Conservation (phyloP, 2,888 invertebrate species). For the Acanthopleura granulata region DNA sequence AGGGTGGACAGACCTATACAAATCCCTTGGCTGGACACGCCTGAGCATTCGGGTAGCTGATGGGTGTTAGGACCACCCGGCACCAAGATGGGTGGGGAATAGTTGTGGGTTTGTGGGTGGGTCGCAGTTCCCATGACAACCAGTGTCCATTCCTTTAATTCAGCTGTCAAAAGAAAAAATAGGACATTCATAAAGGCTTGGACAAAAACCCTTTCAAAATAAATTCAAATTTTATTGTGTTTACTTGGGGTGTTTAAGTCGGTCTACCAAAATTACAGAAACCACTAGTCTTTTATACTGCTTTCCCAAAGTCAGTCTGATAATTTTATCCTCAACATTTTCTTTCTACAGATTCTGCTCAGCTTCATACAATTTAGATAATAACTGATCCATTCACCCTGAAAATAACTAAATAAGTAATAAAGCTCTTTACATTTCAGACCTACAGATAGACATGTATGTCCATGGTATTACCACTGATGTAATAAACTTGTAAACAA, state of each 20-base stretch:
- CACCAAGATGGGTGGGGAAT: slow-evolving; percentile 36
- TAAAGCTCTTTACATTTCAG: no score
- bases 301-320: neutral
- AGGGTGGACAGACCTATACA: slow-evolving; percentile 55
- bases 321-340: no score
- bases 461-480: no score
- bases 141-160: slow-evolving; percentile 60
- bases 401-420: no score
- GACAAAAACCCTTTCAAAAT: neutral
- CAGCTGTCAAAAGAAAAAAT: slow-evolving; percentile 44
- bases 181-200: neutral
- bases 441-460: no score
- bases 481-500: no score
- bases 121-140: slow-evolving; percentile 54
- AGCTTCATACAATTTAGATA: no score
- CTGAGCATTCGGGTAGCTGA: slow-evolving; percentile 39
- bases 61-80: slow-evolving; percentile 41
- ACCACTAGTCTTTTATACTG: neutral
- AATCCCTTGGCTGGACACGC: slow-evolving; percentile 51
- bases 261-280: no score
- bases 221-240: neutral
- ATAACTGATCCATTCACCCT: no score
- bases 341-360: no score
- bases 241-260: no score
- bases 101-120: slow-evolving; percentile 50